Percentiles rank a stretch among this genome's conserved stretches.
Conservation (phyloP, 2,888 invertebrate species). For the Terebella lapidaria region DNA sequence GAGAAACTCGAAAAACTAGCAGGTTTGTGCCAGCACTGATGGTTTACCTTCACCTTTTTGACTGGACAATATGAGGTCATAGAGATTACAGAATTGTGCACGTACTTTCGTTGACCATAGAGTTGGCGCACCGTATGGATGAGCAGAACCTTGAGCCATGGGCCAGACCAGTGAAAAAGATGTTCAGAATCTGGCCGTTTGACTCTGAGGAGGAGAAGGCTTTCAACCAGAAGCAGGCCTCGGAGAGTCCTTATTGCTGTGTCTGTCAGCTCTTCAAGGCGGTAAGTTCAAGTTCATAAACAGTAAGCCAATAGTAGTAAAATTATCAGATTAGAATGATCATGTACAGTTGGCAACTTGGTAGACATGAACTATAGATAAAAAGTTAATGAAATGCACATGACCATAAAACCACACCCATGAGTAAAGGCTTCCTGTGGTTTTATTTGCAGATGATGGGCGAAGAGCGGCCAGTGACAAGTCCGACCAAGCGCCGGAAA, state of each 20-base stretch:
- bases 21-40: conserved; percentile 1
- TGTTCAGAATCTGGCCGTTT: conserved; percentile 54
- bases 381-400: no score
- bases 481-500: no score
- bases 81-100: no score
- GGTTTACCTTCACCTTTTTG: no score
- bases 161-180: conserved; percentile 45
- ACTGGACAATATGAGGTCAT: no score
- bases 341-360: no score
- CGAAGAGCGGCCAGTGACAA: no score
- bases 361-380: no score
- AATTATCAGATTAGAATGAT: neutral
- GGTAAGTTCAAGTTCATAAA: neutral
- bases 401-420: no score
- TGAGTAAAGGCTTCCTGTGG: no score
- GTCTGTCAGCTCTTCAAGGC: conserved; percentile 59
- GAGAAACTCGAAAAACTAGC: conserved; percentile 12
- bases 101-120: neutral
- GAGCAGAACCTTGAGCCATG: conserved; percentile 31
- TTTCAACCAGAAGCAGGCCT: conserved; percentile 58
- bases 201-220: conserved; percentile 54
- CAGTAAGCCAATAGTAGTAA: no score
- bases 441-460: no score
- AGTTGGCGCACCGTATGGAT: conserved; percentile 9
- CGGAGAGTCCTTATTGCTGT: conserved; percentile 60